These are phyloP conservation scores for Cyclophora punctaria DNA, from an alignment of 2,888 invertebrate species.

Conservation along the genomic window DNA sequence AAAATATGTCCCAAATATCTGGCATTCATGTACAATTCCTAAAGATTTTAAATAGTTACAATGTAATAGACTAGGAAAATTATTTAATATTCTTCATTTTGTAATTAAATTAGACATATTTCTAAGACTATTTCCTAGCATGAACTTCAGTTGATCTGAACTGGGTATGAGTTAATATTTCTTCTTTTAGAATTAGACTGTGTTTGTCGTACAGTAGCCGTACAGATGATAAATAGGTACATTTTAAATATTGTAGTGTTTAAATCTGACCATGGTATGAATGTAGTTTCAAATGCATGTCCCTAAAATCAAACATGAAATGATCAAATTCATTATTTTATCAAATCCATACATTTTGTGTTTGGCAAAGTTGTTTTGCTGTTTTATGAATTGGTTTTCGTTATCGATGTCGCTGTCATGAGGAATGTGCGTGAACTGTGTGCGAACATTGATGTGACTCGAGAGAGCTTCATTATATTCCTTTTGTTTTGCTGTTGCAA, in stretches of 20 bases:
- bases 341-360: conserved; percentile 30
- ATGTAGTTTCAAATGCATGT: conserved; percentile 37
- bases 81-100: background rate
- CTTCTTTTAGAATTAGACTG: background rate
- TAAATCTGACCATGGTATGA: conserved; percentile 1
- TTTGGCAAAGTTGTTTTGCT: conserved; percentile 50
- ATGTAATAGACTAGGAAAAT: too few relatives aligned
- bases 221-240: conserved; percentile 8
- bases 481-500: conserved; percentile 66
- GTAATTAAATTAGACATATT: conserved; percentile 7
- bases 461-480: conserved; percentile 50
- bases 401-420: conserved; percentile 47
- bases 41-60: too few relatives aligned
- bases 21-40: too few relatives aligned
- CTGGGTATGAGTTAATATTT: conserved; percentile 12
- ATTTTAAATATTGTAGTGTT: conserved; percentile 17
- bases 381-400: conserved; percentile 32
- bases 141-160: conserved; percentile 22
- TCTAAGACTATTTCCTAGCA: conserved; percentile 20
- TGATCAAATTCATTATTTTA: conserved; percentile 15
- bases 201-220: conserved; percentile 24
- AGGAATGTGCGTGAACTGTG: conserved; percentile 29
- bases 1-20: too few relatives aligned
- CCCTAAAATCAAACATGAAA: conserved; percentile 9
- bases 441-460: conserved; percentile 29